Evolutionary conservation across 2,888 invertebrate species (phyloP).

Genomic region (Psococerastis gibbosa): DNA sequence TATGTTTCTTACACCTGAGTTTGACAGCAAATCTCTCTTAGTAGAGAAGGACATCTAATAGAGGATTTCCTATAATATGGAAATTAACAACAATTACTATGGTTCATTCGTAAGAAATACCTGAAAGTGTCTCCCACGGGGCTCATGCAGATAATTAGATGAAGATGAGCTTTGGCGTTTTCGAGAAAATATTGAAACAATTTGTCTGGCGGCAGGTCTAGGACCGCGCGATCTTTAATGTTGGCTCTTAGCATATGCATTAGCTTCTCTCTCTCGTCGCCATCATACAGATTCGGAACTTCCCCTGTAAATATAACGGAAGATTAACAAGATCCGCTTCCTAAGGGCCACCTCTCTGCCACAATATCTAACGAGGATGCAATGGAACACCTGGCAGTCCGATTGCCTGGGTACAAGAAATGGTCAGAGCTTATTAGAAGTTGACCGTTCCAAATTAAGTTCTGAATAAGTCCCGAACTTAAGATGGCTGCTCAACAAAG

Average conservation of each 20-base stretch:
- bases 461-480: too few relatives aligned
- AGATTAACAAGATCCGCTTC: too few relatives aligned
- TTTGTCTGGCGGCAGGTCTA: slow-evolving; percentile 47
- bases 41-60: too few relatives aligned
- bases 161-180: slow-evolving; percentile 62
- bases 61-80: too few relatives aligned
- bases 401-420: neutral
- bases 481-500: too few relatives aligned
- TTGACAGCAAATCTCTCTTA: too few relatives aligned
- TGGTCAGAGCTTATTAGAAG: too few relatives aligned
- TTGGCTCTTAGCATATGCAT: slow-evolving; percentile 53
- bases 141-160: slow-evolving; percentile 71
- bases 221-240: slow-evolving; percentile 48
- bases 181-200: slow-evolving; percentile 75
- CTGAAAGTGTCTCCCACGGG: slow-evolving; percentile 74
- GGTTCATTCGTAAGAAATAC: too few relatives aligned
- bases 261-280: slow-evolving; percentile 68
- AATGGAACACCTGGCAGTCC: neutral
- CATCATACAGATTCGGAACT: slow-evolving; percentile 77
- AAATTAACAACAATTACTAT: too few relatives aligned
- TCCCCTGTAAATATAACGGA: slow-evolving; percentile 46
- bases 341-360: too few relatives aligned
- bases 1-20: too few relatives aligned
- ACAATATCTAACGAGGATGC: neutral
- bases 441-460: too few relatives aligned